phyloP scores from a whole-genome alignment of 1,140 invertebrate species.

The Drosophila santomea region DNA sequence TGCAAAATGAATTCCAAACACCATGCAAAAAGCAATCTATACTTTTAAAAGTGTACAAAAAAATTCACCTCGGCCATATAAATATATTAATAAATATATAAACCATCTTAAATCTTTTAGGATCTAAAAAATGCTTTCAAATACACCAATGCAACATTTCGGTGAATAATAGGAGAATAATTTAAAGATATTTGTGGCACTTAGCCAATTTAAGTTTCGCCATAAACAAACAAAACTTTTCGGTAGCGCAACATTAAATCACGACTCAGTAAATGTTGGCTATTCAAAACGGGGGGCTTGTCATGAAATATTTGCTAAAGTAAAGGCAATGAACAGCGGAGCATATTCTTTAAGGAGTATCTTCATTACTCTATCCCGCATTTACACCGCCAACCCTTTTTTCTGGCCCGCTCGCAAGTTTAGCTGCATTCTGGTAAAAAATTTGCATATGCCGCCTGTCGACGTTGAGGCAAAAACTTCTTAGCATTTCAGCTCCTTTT shows the following conservation, averaged over 20 bases:
- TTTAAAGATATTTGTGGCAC: not conserved
- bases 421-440: constrained; percentile 48
- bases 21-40: too few species aligned
- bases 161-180: not conserved
- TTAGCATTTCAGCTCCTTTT: constrained; percentile 51
- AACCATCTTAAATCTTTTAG: too few species aligned
- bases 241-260: constrained; percentile 2
- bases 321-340: constrained; percentile 26
- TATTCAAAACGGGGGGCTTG: not conserved
- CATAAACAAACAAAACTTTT: not conserved
- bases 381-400: constrained; percentile 6
- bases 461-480: constrained; percentile 56
- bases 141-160: not conserved
- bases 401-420: constrained; percentile 37
- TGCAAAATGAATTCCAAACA: constrained; percentile 9
- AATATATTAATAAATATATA: too few species aligned
- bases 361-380: constrained; percentile 40
- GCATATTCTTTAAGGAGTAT: constrained; percentile 60
- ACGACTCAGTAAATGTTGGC: not conserved
- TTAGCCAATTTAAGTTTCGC: constrained; percentile 5
- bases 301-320: constrained; percentile 16
- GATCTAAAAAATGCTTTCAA: too few species aligned
- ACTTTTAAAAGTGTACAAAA: not conserved
- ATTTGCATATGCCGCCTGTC: constrained; percentile 79
- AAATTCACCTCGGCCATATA: too few species aligned